Evolutionary conservation across 2,888 invertebrate genomes (phyloP), one percentile per base, ranked within the genome.

Genomic region (Plutella xylostella): DNA sequence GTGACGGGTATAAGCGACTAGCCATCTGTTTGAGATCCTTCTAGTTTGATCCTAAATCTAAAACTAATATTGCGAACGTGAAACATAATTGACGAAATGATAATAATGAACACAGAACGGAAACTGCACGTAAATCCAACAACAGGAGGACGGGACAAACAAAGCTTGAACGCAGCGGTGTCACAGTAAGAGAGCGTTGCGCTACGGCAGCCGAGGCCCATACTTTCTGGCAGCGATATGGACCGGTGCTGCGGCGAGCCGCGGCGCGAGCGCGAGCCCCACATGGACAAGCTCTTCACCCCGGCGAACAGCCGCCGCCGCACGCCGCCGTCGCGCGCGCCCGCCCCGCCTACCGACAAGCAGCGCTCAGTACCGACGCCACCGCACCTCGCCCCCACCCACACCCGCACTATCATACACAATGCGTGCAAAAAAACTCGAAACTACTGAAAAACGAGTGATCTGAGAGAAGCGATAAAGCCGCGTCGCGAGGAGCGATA

Each of bases 161-260:
- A 82, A 82, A 80, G 82, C 70, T 64, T 54, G 49, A 50, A 56
- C 51, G 55, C 64, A 64, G 57, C 72, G 65, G 76, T 76, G 75
- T 65, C 68, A 71, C 51, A 51, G 67, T 67, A 65, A 75, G 67
- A 73, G 70, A 73, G 70, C 72, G 66, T 63, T 73, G 72, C 69
- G 70, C 77, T 77, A 77, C 68, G 65, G 63, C 68, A 68, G 69
- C 68, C 69, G 62, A 64, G 72, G 72, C 74, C 74, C 89, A 87
- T 92, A 92, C 92, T 92, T 92, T 92, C 92, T 73, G 92, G 92
- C 80, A 92, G 89, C 75, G 92, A 92, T 87, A 92, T 91, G 86
- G 92, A 92, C 73, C 92, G 90, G 85, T 90, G 89, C 78, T 90
- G 90, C 61, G 90, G 88, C 61, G 90, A 89, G 68, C 88, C 87